Base-by-base conservation (phyloP, 2,797 vertebrate species). In the Leptoclinus maculatus region DNA sequence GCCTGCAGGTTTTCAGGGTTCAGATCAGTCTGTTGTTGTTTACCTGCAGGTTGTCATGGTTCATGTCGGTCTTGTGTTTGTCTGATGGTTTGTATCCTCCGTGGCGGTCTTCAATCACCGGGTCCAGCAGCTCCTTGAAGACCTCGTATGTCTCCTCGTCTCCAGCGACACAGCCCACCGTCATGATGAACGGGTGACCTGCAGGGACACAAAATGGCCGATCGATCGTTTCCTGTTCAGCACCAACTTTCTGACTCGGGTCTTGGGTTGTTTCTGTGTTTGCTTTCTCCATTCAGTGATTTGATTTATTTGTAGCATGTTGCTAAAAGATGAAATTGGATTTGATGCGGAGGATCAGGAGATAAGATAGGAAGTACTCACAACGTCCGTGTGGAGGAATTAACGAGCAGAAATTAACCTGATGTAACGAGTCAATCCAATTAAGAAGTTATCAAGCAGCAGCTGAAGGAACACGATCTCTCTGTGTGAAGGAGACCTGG, bases 101-200 rank as follows among this genome's bases (percentile, higher is more conserved):
- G 0, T 99, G 98, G 54, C 97, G 95, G 86, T 97, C 97, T 90
- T 97, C 95, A 8, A 99, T 99, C 84, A 99, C 89, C 2, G 97
- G 97, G 90, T 99, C 97, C 88, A 96, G 19, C 68, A 95, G 93
- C 1, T 97, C 97, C 86, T 95, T 95, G 91, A 97, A 99, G 34
- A 97, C 96, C 0, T 97, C 97, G 29, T 99, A 99, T 0, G 91
- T 95, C 73, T 99, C 97, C 89, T 99, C 97, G 59, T 99, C 97
- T 36, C 97, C 97, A 25, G 97, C 97, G 67, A 98, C 97, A 0
- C 96, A 97, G 82, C 97, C 97, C 86, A 99, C 97, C 0, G 97
- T 98, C 97, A 98, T 95, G 93, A 98, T 98, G 93, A 93, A 99
- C 0, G 97, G 97, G 78, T 99, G 98, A 83, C 98, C 98, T 98